Percentiles rank a stretch among this genome's conserved stretches.
Evolutionary conservation across 2,797 vertebrate genomes (phyloP).

Genomic region (Anguilla marmorata): DNA sequence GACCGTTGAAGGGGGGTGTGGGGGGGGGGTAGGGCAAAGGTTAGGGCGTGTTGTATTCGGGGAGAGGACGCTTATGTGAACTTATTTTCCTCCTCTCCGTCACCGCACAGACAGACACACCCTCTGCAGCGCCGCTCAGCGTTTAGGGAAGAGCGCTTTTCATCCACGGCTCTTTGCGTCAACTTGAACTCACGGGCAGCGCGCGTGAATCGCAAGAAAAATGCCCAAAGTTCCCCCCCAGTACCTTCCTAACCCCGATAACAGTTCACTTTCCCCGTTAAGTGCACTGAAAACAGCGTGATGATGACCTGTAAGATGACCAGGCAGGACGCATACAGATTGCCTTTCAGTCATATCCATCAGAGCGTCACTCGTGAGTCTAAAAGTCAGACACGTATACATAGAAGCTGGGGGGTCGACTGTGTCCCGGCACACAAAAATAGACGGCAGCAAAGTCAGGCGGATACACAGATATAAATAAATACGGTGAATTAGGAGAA

Average conservation of each 20-base stretch:
- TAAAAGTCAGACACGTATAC: conserved; percentile 41
- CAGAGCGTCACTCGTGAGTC: conserved; percentile 49
- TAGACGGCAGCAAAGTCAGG: conserved; percentile 51
- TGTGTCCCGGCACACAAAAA: conserved; percentile 44
- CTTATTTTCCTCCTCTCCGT: not conserved
- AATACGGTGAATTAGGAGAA: conserved; percentile 43
- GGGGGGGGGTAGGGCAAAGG: conserved; percentile 32
- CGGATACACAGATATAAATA: conserved; percentile 56
- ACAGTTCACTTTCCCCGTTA: not conserved
- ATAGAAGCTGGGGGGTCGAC: conserved; percentile 27
- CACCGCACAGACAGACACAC: not conserved
- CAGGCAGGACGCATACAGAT: conserved; percentile 24
- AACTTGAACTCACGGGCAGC: not conserved
- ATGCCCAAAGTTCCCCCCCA: not conserved
- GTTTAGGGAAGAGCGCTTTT: not conserved
- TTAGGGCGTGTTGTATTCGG: conserved; percentile 7
- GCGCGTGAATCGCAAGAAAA: not conserved
- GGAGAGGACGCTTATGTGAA: conserved; percentile 23
- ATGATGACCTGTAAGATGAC: conserved; percentile 1
- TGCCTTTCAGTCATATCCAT: conserved; percentile 42
- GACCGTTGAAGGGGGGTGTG: conserved; percentile 10
- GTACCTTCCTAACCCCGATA: not conserved
- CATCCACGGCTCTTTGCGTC: not conserved
- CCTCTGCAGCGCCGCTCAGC: not conserved
- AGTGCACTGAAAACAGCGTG: not conserved